Conservation (phyloP, 2,797 vertebrate genomes). For the Enteromius paludinosus region DNA sequence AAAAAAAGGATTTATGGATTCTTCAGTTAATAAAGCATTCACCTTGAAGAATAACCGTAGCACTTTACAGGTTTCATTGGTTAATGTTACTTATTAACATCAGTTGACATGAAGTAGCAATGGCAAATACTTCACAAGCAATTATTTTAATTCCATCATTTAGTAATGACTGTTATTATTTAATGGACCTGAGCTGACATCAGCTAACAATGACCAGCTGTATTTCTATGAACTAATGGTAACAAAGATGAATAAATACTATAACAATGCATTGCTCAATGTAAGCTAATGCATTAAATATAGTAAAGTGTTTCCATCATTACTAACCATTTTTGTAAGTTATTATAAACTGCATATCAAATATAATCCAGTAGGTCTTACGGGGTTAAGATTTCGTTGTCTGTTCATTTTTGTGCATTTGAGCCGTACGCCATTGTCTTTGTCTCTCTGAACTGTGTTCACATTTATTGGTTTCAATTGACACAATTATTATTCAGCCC, state of each 20-base stretch:
- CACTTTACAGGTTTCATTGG: neutral
- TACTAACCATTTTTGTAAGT: neutral
- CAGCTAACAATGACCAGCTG: neutral
- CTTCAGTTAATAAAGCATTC: neutral
- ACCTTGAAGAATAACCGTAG: neutral
- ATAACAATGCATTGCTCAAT: neutral
- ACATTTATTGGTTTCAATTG: constrained; percentile 23
- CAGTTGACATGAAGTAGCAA: neutral
- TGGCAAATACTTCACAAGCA: neutral
- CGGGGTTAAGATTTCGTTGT: neutral
- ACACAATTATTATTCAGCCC: constrained; percentile 43
- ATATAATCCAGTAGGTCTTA: neutral
- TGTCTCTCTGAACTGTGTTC: constrained; percentile 33
- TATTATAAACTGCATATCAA: neutral
- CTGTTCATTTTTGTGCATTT: neutral
- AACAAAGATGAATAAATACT: neutral
- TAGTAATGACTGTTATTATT: neutral
- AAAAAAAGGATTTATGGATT: neutral
- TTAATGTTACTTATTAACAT: neutral
- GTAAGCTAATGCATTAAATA: neutral
- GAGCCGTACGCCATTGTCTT: constrained; percentile 12
- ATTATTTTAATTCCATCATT: neutral
- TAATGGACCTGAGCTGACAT: neutral
- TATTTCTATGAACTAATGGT: neutral
- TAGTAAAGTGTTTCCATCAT: neutral